Conservation (phyloP, 2,888 invertebrate species). For the Zaprionus obscuricornis region DNA sequence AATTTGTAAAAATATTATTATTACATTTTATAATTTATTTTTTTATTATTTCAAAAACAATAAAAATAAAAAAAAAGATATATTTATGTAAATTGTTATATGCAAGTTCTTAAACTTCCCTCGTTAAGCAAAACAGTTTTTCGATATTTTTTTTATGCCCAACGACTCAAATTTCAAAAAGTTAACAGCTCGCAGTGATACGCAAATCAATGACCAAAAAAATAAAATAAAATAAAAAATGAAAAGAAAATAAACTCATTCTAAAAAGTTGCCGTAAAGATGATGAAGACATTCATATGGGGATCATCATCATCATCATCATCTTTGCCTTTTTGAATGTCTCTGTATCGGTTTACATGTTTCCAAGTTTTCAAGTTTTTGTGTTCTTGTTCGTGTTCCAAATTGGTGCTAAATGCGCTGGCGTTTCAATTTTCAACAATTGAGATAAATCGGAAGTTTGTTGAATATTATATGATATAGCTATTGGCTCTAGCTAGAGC, state of each 20-base stretch:
- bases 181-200: slow-evolving; percentile 56
- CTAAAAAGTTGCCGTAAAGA: slow-evolving; percentile 37
- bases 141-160: slow-evolving; percentile 6
- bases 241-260: slow-evolving; percentile 9
- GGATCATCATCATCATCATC: slow-evolving; percentile 1
- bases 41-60: too few species aligned
- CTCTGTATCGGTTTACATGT: slow-evolving; percentile 60
- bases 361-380: slow-evolving; percentile 62
- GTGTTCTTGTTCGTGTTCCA: slow-evolving; percentile 66
- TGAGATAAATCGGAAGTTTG: slow-evolving; percentile 80
- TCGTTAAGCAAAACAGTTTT: slow-evolving; percentile 18
- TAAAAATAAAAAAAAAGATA: neutral
- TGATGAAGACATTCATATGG: slow-evolving; percentile 67
- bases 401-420: slow-evolving; percentile 71
- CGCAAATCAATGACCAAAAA: slow-evolving; percentile 50
- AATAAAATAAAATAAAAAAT: slow-evolving; percentile 30
- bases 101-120: slow-evolving; percentile 22
- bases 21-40: too few species aligned
- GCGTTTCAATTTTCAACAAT: slow-evolving; percentile 76
- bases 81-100: neutral
- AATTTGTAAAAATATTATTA: too few species aligned
- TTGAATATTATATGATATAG: slow-evolving; percentile 21
- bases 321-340: slow-evolving; percentile 33
- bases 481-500: too few species aligned
- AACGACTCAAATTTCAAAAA: slow-evolving; percentile 68